These are phyloP conservation scores for Tyrophagus putrescentiae DNA, from an alignment of 1,140 invertebrate genomes.

Conservation along the genomic window DNA sequence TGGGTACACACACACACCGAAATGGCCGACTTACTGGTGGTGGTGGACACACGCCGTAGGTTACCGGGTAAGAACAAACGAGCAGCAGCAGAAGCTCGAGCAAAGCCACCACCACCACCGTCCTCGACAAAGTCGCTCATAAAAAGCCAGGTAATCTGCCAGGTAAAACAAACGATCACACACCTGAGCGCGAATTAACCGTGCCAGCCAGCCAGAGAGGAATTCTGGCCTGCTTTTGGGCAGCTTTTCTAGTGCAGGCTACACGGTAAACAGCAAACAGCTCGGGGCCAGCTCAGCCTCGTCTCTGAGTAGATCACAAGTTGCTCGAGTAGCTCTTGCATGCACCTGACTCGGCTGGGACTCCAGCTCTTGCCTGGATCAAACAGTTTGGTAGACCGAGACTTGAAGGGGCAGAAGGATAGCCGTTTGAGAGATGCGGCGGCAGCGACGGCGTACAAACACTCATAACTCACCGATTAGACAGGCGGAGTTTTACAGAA, in stretches of 20 bases:
- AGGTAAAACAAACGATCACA: constrained; percentile 9
- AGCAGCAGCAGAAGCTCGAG: neutral
- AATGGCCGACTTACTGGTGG: too few species aligned
- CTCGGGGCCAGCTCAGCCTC: constrained; percentile 6
- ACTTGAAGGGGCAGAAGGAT: too few species aligned
- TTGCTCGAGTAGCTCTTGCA: too few species aligned
- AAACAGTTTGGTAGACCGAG: too few species aligned
- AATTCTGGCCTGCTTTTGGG: neutral
- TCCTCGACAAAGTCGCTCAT: neutral
- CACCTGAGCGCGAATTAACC: constrained; percentile 5
- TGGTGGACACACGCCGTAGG: neutral
- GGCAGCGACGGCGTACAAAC: too few species aligned
- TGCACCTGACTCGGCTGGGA: constrained; percentile 2
- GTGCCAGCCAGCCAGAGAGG: neutral
- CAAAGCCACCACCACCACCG: too few species aligned
- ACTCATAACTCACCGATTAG: too few species aligned
- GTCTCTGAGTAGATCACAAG: neutral
- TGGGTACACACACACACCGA: constrained; percentile 11
- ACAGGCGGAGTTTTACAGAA: too few species aligned
- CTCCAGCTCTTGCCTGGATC: too few species aligned
- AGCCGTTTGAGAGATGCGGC: too few species aligned
- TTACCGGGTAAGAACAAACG: neutral
- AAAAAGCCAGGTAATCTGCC: constrained; percentile 7
- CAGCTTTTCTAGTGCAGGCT: neutral
- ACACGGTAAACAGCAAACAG: neutral